Evolutionary conservation across 1,140 invertebrate genomes (phyloP).

Genomic region (Heterodera carotae): DNA sequence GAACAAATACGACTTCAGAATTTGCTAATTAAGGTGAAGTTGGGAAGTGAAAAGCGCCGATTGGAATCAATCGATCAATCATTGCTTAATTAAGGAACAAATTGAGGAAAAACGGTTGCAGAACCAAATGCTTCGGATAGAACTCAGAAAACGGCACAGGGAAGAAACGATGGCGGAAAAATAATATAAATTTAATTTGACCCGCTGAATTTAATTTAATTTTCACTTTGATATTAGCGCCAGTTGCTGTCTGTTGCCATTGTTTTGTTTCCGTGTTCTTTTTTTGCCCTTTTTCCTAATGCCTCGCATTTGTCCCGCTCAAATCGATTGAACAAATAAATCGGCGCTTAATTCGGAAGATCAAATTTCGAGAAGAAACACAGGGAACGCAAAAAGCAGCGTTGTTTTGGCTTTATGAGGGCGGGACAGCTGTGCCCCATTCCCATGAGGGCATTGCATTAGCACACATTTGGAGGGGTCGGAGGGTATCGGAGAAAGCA

Average conservation of each 20-base stretch:
- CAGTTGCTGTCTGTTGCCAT: not conserved
- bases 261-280: no score
- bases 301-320: not conserved
- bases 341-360: not conserved
- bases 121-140: slow-evolving; percentile 20
- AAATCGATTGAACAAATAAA: slow-evolving; percentile 1
- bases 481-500: slow-evolving; percentile 1
- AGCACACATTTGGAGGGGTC: no score
- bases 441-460: not conserved
- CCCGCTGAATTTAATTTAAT: not conserved
- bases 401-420: not conserved
- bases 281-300: no score
- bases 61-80: not conserved
- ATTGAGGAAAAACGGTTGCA: slow-evolving; percentile 29
- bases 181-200: no score
- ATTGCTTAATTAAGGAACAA: slow-evolving; percentile 21
- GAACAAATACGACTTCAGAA: slow-evolving; percentile 17
- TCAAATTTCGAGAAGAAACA: slow-evolving; percentile 7
- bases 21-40: slow-evolving; percentile 12
- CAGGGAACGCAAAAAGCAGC: not conserved
- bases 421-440: not conserved
- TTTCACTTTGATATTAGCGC: not conserved
- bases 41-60: not conserved
- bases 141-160: slow-evolving; percentile 4
- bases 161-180: not conserved